Conservation (phyloP, 2,797 vertebrate genomes). For the Cheirogaleus major region DNA sequence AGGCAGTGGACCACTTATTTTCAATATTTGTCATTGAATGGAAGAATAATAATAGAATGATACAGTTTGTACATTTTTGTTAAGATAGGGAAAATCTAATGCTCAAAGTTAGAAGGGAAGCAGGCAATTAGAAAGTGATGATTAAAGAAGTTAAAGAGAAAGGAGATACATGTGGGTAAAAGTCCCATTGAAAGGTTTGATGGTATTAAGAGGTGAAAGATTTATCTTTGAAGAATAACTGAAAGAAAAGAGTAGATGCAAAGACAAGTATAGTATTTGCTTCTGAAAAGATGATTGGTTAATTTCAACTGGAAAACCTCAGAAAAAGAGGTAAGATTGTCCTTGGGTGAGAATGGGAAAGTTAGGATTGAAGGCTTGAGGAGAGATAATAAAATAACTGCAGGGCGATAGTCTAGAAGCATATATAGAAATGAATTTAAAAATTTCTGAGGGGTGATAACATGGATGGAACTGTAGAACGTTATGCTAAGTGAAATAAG, state of each 20-base stretch:
- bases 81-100: not conserved
- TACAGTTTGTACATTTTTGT: conserved; percentile 6
- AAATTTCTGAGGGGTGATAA: not conserved
- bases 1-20: not conserved
- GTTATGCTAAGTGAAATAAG: no score
- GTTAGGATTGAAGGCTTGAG: not conserved
- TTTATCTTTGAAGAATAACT: conserved; percentile 4
- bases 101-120: not conserved
- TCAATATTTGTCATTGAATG: not conserved
- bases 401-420: not conserved
- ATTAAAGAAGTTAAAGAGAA: not conserved
- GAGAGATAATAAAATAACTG: not conserved
- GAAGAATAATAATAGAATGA: not conserved
- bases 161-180: not conserved
- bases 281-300: conserved; percentile 2
- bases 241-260: not conserved
- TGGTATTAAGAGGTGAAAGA: not conserved
- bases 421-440: not conserved
- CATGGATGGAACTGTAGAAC: no score
- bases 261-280: not conserved
- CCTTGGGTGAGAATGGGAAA: not conserved
- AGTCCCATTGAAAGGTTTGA: not conserved
- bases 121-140: not conserved
- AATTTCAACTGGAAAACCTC: conserved; percentile 9
- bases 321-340: not conserved